These are phyloP conservation scores for Drosophila birchii DNA, from an alignment of 2,888 invertebrate genomes.

Conservation along the genomic window DNA sequence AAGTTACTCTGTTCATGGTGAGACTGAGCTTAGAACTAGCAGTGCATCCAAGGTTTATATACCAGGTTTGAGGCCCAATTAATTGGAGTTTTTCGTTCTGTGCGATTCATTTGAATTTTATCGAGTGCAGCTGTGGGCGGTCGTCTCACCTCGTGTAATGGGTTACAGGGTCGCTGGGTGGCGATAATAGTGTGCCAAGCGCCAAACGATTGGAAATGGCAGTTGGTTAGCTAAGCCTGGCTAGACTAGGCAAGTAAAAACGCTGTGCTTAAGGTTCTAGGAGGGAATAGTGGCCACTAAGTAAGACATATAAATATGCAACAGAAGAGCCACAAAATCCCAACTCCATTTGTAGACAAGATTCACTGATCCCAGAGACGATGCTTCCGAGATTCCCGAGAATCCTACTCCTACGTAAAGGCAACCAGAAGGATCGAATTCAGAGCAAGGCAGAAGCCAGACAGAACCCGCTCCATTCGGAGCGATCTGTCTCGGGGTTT, in stretches of 20 bases:
- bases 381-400: constrained; percentile 54
- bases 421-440: constrained; percentile 23
- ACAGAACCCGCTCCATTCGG: constrained; percentile 19
- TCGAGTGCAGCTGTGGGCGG: constrained; percentile 53
- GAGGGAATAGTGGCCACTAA: background rate
- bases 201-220: constrained; percentile 2
- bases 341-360: background rate
- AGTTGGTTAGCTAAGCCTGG: constrained; percentile 1
- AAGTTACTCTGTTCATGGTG: constrained; percentile 43
- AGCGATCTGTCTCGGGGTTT: constrained; percentile 69
- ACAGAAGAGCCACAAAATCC: background rate
- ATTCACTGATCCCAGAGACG: background rate
- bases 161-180: constrained; percentile 60
- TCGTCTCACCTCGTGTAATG: constrained; percentile 46
- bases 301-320: constrained; percentile 19
- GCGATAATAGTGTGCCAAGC: constrained; percentile 13
- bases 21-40: constrained; percentile 20
- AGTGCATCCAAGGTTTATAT: constrained; percentile 50
- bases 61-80: constrained; percentile 14
- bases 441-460: constrained; percentile 23
- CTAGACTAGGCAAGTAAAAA: background rate
- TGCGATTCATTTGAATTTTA: constrained; percentile 64
- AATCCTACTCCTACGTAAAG: constrained; percentile 65
- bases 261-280: background rate
- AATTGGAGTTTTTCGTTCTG: constrained; percentile 22